Evolutionary conservation across 2,888 invertebrate genomes (phyloP), one percentile per base, ranked within the genome.

Genomic region (Microdon myrmicae): DNA sequence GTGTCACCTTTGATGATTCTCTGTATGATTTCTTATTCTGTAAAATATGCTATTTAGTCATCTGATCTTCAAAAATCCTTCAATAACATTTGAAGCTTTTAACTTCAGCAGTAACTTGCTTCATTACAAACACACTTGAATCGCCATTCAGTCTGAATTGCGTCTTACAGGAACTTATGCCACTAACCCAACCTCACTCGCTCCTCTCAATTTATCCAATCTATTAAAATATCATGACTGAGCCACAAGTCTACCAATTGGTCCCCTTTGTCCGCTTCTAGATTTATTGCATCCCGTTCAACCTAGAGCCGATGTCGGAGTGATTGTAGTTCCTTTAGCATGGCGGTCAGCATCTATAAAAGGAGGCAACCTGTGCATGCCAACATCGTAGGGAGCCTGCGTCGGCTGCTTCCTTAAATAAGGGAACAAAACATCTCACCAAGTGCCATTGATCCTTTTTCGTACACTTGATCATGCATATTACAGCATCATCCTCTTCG

Each of bases 211-310:
- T 64, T 58, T 64, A 64, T 64, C 47, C 43, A 34, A 58, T 64
- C 58, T 58, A 64, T 64, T 58, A 53, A 45, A 64, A 64, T 64
- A 56, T 58, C 58, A 53, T 64, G 64, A 64, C 38, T 41, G 45
- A 35, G 43, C 49, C 56, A 41, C 61, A 56, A 56, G 48, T 38
- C 39, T 35, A 7, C 29, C 41, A 25, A 43, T 56, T 38, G 48
- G 26, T 25, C 45, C 32, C 47, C 51, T 56, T 64, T 56, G 56
- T 51, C 45, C 45, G 43, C 37, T 23, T 10, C 17, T 56, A 25
- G 39, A 64, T 64, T 64, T 64, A 64, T 58, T 43, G 37, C 51
- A 64, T 60, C 54, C 60, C 28, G 49, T 49, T 20, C 8, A 28
- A 45, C 39, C 39, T 35, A 23, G 28, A 35, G 41, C 34, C 22